Percentiles rank a stretch among this genome's conserved stretches.
phyloP scores from a whole-genome alignment of 2,797 vertebrate species.

The Bradypodion pumilum region DNA sequence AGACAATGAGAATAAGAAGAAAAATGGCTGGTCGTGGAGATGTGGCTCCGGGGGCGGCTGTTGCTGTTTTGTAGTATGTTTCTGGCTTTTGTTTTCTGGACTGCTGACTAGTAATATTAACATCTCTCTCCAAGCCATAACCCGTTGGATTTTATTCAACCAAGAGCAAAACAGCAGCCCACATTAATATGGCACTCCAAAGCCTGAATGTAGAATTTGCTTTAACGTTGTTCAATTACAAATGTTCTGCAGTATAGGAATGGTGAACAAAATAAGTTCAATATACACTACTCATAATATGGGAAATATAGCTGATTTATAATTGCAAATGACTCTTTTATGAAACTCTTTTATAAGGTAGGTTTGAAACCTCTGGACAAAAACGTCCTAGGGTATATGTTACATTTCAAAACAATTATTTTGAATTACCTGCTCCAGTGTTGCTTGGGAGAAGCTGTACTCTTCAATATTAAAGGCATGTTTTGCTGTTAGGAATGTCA shows the following conservation, averaged over 20 bases:
- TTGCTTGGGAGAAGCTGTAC: conserved; percentile 97
- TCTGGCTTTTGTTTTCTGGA: too few species aligned
- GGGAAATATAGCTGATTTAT: not conserved
- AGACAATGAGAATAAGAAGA: too few species aligned
- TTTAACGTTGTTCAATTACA: too few species aligned
- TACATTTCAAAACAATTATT: not conserved
- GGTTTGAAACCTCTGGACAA: not conserved
- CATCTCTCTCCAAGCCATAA: not conserved
- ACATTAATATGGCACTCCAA: too few species aligned
- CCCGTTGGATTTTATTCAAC: not conserved
- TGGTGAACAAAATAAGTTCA: not conserved
- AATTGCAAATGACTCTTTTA: not conserved
- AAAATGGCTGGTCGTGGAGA: too few species aligned
- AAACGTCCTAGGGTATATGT: not conserved
- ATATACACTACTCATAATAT: too few species aligned
- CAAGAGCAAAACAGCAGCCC: not conserved
- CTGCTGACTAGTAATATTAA: too few species aligned
- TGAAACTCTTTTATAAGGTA: not conserved
- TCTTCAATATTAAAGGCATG: conserved; percentile 91
- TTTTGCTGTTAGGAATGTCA: conserved; percentile 81
- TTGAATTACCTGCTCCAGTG: conserved; percentile 88
- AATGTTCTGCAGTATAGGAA: not conserved
- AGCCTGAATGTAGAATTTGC: too few species aligned
- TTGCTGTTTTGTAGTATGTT: too few species aligned
- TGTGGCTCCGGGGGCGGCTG: too few species aligned